These are phyloP conservation scores for Eulithis prunata DNA, from an alignment of 2,888 invertebrate species.

Conservation along the genomic window DNA sequence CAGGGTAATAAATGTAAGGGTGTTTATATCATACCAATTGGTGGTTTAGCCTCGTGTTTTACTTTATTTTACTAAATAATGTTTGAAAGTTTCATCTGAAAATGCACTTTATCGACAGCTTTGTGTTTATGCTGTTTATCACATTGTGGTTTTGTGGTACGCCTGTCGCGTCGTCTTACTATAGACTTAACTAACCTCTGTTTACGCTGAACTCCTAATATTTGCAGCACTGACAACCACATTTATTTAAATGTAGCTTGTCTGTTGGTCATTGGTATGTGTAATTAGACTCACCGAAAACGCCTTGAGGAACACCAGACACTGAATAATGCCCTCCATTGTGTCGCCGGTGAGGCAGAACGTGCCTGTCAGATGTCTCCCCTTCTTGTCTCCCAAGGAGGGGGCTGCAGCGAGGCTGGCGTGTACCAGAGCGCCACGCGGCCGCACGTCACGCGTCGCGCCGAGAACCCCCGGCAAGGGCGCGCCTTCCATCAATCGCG, in stretches of 20 bases:
- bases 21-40: constrained; percentile 32
- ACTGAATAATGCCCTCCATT: constrained; percentile 97
- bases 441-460: constrained; percentile 82
- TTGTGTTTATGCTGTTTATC: not conserved
- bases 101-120: not conserved
- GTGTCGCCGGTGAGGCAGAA: constrained; percentile 96
- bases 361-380: constrained; percentile 93
- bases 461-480: constrained; percentile 85
- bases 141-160: too few species aligned
- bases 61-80: not conserved
- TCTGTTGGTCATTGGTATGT: not conserved
- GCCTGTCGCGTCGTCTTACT: not conserved
- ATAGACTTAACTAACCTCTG: not conserved
- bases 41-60: constrained; percentile 5
- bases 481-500: constrained; percentile 91
- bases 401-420: constrained; percentile 90
- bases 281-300: constrained; percentile 91
- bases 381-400: constrained; percentile 88
- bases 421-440: constrained; percentile 90
- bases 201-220: not conserved
- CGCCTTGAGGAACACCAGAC: constrained; percentile 95
- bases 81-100: not conserved
- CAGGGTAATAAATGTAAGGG: constrained; percentile 37
- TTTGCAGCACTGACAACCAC: not conserved
- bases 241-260: not conserved